These are phyloP conservation scores for Origma solitaria DNA, from an alignment of 2,113 vertebrate species.

Conservation along the genomic window DNA sequence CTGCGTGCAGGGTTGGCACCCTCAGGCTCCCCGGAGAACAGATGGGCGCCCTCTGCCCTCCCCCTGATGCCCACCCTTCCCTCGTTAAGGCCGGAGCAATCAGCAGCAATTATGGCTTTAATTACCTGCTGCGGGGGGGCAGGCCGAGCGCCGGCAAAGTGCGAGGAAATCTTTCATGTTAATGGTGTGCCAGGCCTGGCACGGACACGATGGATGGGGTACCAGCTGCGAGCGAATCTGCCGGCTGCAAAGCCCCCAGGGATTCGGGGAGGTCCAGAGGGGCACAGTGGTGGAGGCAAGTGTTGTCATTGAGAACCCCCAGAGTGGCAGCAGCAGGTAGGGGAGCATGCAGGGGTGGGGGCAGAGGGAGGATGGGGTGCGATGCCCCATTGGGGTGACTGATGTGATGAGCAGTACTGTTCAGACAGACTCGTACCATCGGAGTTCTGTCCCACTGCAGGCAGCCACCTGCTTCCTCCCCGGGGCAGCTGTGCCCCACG, in stretches of 20 bases:
- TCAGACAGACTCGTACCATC: rapidly evolving
- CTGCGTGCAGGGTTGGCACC: background rate
- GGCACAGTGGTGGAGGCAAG: background rate
- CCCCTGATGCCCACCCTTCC: background rate
- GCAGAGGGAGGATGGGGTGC: background rate
- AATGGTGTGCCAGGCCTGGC: conserved; percentile 70
- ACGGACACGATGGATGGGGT: conserved; percentile 57
- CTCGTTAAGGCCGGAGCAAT: conserved; percentile 66
- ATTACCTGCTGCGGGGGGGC: conserved; percentile 74
- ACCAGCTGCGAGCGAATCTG: conserved; percentile 64
- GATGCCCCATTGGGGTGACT: background rate
- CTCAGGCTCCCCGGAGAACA: background rate
- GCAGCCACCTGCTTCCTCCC: background rate
- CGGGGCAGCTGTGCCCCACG: background rate
- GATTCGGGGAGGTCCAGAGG: background rate
- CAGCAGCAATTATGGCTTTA: conserved; percentile 78
- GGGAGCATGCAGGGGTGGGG: background rate
- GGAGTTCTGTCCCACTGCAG: background rate
- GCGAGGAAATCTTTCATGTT: conserved; percentile 72
- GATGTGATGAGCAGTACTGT: background rate
- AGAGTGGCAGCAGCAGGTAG: background rate
- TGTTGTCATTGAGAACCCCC: background rate
- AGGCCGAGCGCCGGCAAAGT: conserved; percentile 63
- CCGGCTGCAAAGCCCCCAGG: background rate
- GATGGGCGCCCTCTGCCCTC: background rate